A percentile compares a stretch with the other conserved stretches of the same genome.
phyloP scores from a whole-genome alignment of 2,888 invertebrate genomes.

The Steinernema scapterisci region DNA sequence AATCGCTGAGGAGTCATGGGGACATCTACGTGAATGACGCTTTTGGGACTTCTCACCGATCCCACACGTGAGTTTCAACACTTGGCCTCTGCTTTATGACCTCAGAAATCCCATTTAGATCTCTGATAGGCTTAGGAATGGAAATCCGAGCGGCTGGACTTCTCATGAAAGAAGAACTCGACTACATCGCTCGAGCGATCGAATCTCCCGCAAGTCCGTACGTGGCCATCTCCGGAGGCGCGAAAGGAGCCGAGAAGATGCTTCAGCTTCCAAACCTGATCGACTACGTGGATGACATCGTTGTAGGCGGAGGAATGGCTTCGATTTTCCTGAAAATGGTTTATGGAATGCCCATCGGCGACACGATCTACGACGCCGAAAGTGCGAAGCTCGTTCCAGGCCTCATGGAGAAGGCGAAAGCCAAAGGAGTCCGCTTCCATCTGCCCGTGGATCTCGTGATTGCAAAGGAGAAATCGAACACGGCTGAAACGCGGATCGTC shows the following conservation, averaged over 20 bases:
- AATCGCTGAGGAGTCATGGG: constrained; percentile 87
- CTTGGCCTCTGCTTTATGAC: constrained; percentile 31
- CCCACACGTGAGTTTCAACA: constrained; percentile 73
- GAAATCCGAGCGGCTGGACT: constrained; percentile 90
- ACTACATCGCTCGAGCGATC: constrained; percentile 94
- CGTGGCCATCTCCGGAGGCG: constrained; percentile 96
- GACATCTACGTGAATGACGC: constrained; percentile 99
- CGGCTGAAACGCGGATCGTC: constrained; percentile 78
- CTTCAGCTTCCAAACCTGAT: constrained; percentile 90
- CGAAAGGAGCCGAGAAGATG: constrained; percentile 99
- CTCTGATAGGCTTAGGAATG: constrained; percentile 96
- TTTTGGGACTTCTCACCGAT: constrained; percentile 91
- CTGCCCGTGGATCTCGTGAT: constrained; percentile 93
- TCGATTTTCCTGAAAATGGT: constrained; percentile 94
- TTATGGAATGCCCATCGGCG: constrained; percentile 92
- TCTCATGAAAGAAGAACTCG: constrained; percentile 92
- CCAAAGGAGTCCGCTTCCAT: constrained; percentile 79
- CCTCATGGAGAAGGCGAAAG: constrained; percentile 86
- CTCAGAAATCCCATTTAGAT: constrained; percentile 72
- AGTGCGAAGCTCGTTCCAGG: constrained; percentile 91
- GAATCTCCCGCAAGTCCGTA: constrained; percentile 95
- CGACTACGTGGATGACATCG: constrained; percentile 85
- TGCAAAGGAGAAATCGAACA: constrained; percentile 92
- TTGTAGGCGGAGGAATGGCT: constrained; percentile 98
- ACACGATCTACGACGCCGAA: constrained; percentile 90